A percentile compares a stretch with the other conserved stretches of the same genome.
Evolutionary conservation across 2,113 vertebrate species (phyloP).

Genomic region (Entelurus aequoreus): DNA sequence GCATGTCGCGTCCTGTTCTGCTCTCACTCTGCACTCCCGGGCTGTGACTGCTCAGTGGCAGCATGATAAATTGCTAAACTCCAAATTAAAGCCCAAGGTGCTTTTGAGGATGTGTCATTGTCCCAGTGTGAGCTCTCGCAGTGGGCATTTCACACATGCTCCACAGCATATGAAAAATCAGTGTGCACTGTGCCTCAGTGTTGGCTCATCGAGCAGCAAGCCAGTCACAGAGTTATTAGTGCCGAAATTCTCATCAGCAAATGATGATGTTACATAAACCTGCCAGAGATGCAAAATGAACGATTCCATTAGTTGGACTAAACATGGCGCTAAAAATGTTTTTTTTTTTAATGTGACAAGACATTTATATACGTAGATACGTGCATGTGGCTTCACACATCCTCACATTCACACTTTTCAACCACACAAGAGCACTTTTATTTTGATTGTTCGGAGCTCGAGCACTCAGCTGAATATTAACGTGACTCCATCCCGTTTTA

Average conservation of each 20-base stretch:
- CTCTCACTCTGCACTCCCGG: not conserved
- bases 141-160: constrained; percentile 12
- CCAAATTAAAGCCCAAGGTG: constrained; percentile 28
- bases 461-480: constrained; percentile 38
- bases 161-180: not conserved
- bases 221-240: not conserved
- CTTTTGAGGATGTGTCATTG: constrained; percentile 26
- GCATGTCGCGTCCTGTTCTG: constrained; percentile 2
- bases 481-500: constrained; percentile 25
- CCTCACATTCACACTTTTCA: not conserved
- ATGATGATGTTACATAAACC: not conserved
- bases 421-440: constrained; percentile 33
- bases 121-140: constrained; percentile 20
- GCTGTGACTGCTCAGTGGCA: not conserved
- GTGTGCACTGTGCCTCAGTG: not conserved
- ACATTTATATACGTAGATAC: not conserved
- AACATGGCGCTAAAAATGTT: no score
- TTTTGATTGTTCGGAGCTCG: constrained; percentile 44
- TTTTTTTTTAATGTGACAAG: constrained; percentile 1
- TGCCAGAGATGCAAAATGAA: not conserved
- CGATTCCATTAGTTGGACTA: no score
- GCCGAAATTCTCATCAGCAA: not conserved
- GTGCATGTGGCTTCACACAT: constrained; percentile 10
- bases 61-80: constrained; percentile 31
- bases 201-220: not conserved